Conservation (phyloP, 2,113 vertebrate genomes). For the Motacilla alba region DNA sequence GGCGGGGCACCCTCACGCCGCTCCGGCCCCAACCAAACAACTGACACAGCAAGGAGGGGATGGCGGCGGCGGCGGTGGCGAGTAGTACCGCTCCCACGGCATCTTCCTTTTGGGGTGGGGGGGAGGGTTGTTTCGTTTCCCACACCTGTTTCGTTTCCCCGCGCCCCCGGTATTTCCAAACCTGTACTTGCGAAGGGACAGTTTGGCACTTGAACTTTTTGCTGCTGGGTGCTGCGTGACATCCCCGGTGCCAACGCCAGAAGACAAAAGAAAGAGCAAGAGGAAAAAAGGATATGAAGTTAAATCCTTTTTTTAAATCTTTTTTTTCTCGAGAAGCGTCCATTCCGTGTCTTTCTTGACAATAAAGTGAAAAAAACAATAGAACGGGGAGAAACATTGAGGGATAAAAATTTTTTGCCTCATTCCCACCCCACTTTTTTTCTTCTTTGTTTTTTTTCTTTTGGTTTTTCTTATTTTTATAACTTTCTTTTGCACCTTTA, state of each 20-base stretch:
- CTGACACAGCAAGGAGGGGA: constrained; percentile 82
- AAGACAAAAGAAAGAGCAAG: constrained; percentile 65
- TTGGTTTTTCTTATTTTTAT: constrained; percentile 50
- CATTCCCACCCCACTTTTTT: constrained; percentile 44
- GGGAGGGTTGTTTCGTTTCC: constrained; percentile 47
- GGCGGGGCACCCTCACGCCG: constrained; percentile 6
- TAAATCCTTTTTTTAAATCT: not conserved
- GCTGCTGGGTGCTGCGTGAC: constrained; percentile 46
- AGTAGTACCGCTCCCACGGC: constrained; percentile 76
- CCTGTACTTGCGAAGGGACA: constrained; percentile 59
- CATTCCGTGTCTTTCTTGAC: constrained; percentile 66
- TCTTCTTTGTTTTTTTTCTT: not conserved
- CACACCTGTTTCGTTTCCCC: constrained; percentile 50
- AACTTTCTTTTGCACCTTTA: constrained; percentile 68
- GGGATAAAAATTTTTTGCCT: constrained; percentile 18
- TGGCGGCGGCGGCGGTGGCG: constrained; percentile 80
- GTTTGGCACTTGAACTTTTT: constrained; percentile 71
- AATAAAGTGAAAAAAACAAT: constrained; percentile 52
- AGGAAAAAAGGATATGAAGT: constrained; percentile 56
- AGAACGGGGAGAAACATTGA: constrained; percentile 41
- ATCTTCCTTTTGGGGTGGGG: constrained; percentile 72
- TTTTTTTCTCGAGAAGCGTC: constrained; percentile 39
- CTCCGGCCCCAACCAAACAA: constrained; percentile 70
- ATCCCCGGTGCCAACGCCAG: constrained; percentile 57
- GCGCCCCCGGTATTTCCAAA: constrained; percentile 53